These are phyloP conservation scores for Proales similis DNA, from an alignment of 1,140 invertebrate species.

Conservation along the genomic window DNA sequence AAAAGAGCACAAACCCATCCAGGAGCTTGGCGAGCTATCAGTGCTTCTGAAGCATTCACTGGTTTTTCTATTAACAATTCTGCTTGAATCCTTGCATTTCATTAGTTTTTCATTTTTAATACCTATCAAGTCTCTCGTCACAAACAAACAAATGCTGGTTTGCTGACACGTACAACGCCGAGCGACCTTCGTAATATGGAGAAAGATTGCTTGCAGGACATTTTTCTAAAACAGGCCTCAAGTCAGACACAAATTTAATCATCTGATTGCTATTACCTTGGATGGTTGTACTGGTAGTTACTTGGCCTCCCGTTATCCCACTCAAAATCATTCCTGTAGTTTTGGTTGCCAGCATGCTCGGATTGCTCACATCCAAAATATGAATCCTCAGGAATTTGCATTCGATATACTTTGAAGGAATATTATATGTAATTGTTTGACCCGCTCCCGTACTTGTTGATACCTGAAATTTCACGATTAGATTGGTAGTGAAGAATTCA, in stretches of 20 bases:
- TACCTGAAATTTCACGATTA: no score
- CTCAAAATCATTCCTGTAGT: slow-evolving; percentile 13
- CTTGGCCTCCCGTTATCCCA: slow-evolving; percentile 5
- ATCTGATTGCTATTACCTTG: background rate
- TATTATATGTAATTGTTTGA: background rate
- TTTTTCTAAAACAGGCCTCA: slow-evolving; percentile 4
- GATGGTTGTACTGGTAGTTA: background rate
- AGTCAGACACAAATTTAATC: background rate
- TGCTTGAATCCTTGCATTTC: background rate
- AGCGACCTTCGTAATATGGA: background rate
- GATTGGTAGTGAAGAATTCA: no score
- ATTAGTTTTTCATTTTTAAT: background rate
- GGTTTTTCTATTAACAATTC: background rate
- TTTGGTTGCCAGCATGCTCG: slow-evolving; percentile 3
- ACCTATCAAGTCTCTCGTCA: slow-evolving; percentile 35
- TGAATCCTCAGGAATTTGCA: slow-evolving; percentile 26
- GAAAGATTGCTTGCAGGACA: background rate
- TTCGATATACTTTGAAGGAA: background rate
- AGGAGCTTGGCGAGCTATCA: background rate
- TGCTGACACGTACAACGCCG: background rate
- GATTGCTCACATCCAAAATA: slow-evolving; percentile 8
- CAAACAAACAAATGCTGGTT: slow-evolving; percentile 17
- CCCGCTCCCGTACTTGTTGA: background rate
- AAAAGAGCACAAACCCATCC: background rate
- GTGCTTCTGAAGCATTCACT: slow-evolving; percentile 4